Evolutionary conservation across 2,888 invertebrate species (phyloP), one percentile per base, ranked within the genome.

Genomic region (Pyrocoelia pectoralis): DNA sequence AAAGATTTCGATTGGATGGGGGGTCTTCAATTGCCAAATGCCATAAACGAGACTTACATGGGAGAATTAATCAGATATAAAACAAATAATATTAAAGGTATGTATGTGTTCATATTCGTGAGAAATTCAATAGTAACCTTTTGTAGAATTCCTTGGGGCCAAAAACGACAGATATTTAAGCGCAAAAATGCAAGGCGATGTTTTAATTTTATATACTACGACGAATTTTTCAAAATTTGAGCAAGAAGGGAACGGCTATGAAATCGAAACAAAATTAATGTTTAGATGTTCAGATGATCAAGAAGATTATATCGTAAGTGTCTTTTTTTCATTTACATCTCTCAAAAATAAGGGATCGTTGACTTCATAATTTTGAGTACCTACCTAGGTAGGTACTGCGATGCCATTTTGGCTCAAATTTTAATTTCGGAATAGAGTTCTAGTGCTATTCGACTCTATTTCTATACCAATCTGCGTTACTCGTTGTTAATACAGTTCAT

Each of bases 31-130:
- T 8, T 41, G 9, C 12, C 51, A 3, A 17, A 13, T 1, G 17
- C 56, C 5, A 58, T 58, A 15, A 29, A 58, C 1, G 58, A 58
- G 29, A 51, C 58, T 9, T 24, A 52, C 41, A n/a, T 13, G 9
- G 58, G 58, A 2, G 8, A 17, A 17, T 10, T 58, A 12, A 29
- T 51, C 5, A 40, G 40, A 0, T 43, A 40, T 9, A 43, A 24
- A 41, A 51, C 51, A 6, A 17, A n/a, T 3, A 19, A 51, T 41
- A n/a, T 58, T 38, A 51, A 14, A 41, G 15, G 58, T 58, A 43
- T 10, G 14, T 13, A 28, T 24, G n/a, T n/a, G n/a, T n/a, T n/a
- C n/a, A n/a, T n/a, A n/a, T n/a, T n/a, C n/a, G n/a, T n/a, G n/a
- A n/a, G n/a, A n/a, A n/a, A n/a, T n/a, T n/a, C n/a, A n/a, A n/a